Evolutionary conservation across 2,888 invertebrate genomes (phyloP).

Genomic region (Erebia aethiops): DNA sequence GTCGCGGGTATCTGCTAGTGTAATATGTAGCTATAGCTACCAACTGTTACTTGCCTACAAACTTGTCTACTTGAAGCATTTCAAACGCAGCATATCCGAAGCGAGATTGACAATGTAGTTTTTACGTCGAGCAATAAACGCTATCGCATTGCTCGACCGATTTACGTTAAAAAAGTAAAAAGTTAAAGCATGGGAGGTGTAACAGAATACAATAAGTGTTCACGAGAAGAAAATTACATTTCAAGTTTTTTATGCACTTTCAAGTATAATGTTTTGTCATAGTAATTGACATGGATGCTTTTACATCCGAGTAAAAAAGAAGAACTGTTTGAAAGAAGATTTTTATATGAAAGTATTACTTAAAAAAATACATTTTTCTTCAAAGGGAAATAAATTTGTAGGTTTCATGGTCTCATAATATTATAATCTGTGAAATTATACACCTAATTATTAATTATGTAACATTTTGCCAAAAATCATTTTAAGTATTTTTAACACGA

Average conservation of each 20-base stretch:
- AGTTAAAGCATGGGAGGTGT: slow-evolving; percentile 19
- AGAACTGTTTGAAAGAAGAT: background rate
- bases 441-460: too few species aligned
- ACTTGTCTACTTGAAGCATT: slow-evolving; percentile 6
- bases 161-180: slow-evolving; percentile 19
- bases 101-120: slow-evolving; percentile 30
- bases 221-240: slow-evolving; percentile 23
- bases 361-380: background rate
- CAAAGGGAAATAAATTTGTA: background rate
- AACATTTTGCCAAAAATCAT: too few species aligned
- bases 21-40: background rate
- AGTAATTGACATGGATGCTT: slow-evolving; percentile 17
- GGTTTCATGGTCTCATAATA: background rate
- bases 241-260: slow-evolving; percentile 24
- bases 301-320: background rate
- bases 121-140: slow-evolving; percentile 31
- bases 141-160: slow-evolving; percentile 24
- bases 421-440: too few species aligned
- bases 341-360: background rate
- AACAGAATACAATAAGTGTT: slow-evolving; percentile 21
- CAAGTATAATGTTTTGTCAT: slow-evolving; percentile 16
- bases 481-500: background rate
- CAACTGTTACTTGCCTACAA: background rate
- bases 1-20: too few species aligned
- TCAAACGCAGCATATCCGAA: slow-evolving; percentile 23